phyloP scores from a whole-genome alignment of 2,113 vertebrate genomes.

The Australoheros scitulus region DNA sequence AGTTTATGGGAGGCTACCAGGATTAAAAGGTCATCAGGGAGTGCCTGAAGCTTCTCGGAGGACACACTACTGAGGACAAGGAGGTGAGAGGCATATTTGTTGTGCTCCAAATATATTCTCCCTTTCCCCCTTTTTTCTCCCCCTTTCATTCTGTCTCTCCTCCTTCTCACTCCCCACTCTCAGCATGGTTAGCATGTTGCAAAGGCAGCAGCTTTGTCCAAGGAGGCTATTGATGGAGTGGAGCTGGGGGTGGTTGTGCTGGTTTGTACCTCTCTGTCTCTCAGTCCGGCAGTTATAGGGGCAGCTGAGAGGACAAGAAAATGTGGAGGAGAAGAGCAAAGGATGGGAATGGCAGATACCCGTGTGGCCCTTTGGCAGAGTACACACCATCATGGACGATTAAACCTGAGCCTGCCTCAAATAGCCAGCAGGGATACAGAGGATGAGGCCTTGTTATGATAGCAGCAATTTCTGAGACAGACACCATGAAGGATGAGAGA shows the following conservation, averaged over 20 bases:
- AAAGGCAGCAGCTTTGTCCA: conserved; percentile 65
- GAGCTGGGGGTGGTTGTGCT: conserved; percentile 25
- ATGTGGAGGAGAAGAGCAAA: conserved; percentile 33
- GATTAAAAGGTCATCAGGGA: conserved; percentile 72
- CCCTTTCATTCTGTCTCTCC: conserved; percentile 2
- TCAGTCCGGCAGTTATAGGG: conserved; percentile 22
- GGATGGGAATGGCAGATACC: conserved; percentile 33
- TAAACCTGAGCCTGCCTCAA: conserved; percentile 54
- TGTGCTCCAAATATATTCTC: conserved; percentile 18
- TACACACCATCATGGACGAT: conserved; percentile 62
- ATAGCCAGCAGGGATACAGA: conserved; percentile 45
- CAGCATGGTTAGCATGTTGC: conserved; percentile 65
- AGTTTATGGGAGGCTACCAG: conserved; percentile 61
- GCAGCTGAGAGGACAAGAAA: conserved; percentile 35
- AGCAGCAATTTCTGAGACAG: conserved; percentile 49
- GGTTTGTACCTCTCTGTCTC: conserved; percentile 37
- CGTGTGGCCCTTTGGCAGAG: conserved; percentile 49
- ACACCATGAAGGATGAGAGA: conserved; percentile 54
- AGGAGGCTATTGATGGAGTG: conserved; percentile 31
- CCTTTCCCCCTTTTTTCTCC: background rate
- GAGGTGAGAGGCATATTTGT: conserved; percentile 70
- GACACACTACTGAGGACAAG: conserved; percentile 63
- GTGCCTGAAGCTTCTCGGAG: conserved; percentile 67
- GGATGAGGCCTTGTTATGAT: conserved; percentile 65
- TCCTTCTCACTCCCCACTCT: conserved; percentile 18